phyloP scores from a whole-genome alignment of 2,797 vertebrate genomes.

The Sebastes diploproa region DNA sequence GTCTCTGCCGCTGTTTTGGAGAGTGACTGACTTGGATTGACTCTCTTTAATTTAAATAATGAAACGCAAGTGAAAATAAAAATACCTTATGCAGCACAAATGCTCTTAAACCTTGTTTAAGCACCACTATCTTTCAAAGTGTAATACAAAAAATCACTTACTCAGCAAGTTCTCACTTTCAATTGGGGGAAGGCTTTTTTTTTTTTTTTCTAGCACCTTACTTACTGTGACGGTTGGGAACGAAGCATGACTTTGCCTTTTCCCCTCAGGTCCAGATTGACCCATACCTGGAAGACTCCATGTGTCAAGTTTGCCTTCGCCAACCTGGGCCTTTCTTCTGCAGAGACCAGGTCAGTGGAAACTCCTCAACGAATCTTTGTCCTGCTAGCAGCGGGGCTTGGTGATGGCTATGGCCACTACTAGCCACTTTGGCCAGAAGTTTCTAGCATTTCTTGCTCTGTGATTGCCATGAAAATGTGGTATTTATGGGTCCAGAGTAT shows the following conservation, averaged over 20 bases:
- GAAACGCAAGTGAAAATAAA: not conserved
- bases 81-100: not conserved
- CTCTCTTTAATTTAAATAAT: not conserved
- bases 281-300: constrained; percentile 96
- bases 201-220: not conserved
- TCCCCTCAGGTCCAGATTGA: constrained; percentile 93
- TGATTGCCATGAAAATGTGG: too few relatives aligned
- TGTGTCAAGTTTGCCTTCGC: constrained; percentile 95
- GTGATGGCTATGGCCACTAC: not conserved
- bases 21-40: not conserved
- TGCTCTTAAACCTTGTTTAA: not conserved
- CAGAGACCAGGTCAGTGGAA: constrained; percentile 90
- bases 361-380: fast-evolving
- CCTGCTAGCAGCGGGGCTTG: not conserved
- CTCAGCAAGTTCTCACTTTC: not conserved
- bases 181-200: not conserved
- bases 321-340: constrained; percentile 98
- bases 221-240: not conserved
- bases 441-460: not conserved
- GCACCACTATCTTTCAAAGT: not conserved
- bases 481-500: not conserved
- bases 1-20: not conserved
- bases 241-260: not conserved
- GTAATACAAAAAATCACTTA: not conserved
- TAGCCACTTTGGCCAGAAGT: too few relatives aligned